Evolutionary conservation across 2,113 vertebrate genomes (phyloP).

Genomic region (Condylura cristata): DNA sequence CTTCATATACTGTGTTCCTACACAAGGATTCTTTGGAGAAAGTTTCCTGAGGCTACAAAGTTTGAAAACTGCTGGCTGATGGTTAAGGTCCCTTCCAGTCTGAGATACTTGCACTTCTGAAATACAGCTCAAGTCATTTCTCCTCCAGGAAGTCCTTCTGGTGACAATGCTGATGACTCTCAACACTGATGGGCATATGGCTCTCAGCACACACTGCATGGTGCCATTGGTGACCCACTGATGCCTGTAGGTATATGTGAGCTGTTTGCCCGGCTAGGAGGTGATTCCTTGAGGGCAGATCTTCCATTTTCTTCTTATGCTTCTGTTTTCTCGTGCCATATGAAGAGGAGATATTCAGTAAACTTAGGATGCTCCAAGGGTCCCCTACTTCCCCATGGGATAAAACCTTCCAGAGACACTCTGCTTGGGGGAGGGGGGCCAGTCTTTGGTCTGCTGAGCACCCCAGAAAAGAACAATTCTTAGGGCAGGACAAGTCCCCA

Average conservation of each 20-base stretch:
- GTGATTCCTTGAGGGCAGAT: neutral
- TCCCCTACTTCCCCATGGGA: neutral
- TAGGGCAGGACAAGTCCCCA: neutral
- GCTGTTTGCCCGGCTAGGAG: neutral
- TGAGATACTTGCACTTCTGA: neutral
- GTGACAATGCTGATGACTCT: neutral
- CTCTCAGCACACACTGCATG: neutral
- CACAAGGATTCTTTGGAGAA: conserved; percentile 28
- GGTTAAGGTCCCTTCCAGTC: neutral
- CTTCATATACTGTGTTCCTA: neutral
- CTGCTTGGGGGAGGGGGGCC: neutral
- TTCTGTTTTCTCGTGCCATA: neutral
- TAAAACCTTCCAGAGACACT: neutral
- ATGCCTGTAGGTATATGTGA: neutral
- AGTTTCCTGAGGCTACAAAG: neutral
- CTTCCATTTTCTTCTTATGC: neutral
- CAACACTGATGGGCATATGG: neutral
- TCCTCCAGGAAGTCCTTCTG: conserved; percentile 11
- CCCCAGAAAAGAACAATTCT: neutral
- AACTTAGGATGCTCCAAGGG: neutral
- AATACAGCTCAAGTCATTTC: neutral
- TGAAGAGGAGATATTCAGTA: neutral
- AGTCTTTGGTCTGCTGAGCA: neutral
- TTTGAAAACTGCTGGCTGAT: neutral
- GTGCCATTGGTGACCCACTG: neutral